Base-by-base conservation (phyloP, 2,797 vertebrate species). In the Coccyzus lansbergi region DNA sequence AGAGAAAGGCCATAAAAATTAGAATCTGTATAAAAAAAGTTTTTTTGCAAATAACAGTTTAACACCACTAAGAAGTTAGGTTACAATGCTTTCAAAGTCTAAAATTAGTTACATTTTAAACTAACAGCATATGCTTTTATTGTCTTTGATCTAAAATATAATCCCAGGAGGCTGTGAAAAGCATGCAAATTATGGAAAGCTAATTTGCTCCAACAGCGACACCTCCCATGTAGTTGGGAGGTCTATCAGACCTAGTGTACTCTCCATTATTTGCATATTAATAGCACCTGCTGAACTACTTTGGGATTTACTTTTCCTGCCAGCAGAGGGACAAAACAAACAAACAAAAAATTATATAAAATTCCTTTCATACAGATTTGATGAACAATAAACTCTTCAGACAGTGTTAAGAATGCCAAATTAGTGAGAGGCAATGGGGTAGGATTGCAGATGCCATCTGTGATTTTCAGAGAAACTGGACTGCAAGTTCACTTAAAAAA, bases 211-310 rank as follows among this genome's bases (percentile, higher is more conserved):
- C 97, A 97, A 97, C 97, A 98, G 98, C 51, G 95, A 97, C 71
- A 96, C 97, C 97, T 98, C 97, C 97, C 97, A 97, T 97, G 97
- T 97, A 97, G 97, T 98, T 97, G 98, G 97, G 97, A 98, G 97
- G 97, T 97, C 97, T 97, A 96, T 98, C 97, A 98, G 97, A 98
- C 96, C 89, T 94, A 94, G 93, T 83, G 86, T 96, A 97, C 95
- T 96, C 97, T 96, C 97, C 96, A 93, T 97, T 98, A 98, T 98
- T 98, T 98, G 97, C 98, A 98, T 98, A 98, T 97, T 98, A 98
- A 98, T 98, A 97, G 97, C 96, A 98, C 97, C 97, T 98, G 96
- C 97, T 97, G 96, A 97, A 98, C 97, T 97, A 97, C 97, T 98
- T 97, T 96, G 97, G 97, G 98, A 98, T 97, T 98, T 97, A 97